A percentile compares a stretch with the other conserved stretches of the same genome.
Conservation (phyloP, 2,888 invertebrate genomes). For the Sepiola atlantica region DNA sequence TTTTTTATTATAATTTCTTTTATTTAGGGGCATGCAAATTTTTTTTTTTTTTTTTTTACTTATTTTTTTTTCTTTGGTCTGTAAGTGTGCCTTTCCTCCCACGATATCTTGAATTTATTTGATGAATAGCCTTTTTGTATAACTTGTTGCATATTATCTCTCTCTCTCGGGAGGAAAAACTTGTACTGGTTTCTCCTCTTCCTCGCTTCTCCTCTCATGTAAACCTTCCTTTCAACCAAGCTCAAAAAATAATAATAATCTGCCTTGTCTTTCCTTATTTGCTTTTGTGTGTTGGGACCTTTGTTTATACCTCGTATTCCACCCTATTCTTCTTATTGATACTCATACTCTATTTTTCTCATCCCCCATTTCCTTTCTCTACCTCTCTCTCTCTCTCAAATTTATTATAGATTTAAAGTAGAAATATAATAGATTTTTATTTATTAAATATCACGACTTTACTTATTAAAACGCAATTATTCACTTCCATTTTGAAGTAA, state of each 20-base stretch:
- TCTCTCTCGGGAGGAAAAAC: not conserved
- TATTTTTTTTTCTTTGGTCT: not conserved
- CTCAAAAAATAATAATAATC: not conserved
- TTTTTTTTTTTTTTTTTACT: not conserved
- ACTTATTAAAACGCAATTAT: too few relatives aligned
- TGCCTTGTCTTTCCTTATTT: not conserved
- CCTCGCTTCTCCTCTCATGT: not conserved
- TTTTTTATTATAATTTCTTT: not conserved
- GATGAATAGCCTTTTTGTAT: not conserved
- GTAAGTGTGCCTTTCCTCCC: slow-evolving; percentile 6
- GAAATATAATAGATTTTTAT: too few relatives aligned
- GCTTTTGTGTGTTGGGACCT: not conserved
- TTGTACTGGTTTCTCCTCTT: not conserved
- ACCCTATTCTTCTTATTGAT: not conserved
- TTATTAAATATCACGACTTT: too few relatives aligned
- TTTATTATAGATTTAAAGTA: too few relatives aligned
- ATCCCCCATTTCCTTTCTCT: not conserved
- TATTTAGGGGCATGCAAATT: slow-evolving; percentile 32
- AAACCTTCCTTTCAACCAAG: not conserved
- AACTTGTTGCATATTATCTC: not conserved
- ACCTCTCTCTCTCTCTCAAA: too few relatives aligned
- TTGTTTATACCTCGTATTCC: not conserved
- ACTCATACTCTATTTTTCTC: not conserved
- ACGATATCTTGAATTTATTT: slow-evolving; percentile 4
- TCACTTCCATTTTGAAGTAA: too few relatives aligned